These are phyloP conservation scores for Dusona sp. DNA, from an alignment of 2,888 invertebrate species.

Conservation along the genomic window DNA sequence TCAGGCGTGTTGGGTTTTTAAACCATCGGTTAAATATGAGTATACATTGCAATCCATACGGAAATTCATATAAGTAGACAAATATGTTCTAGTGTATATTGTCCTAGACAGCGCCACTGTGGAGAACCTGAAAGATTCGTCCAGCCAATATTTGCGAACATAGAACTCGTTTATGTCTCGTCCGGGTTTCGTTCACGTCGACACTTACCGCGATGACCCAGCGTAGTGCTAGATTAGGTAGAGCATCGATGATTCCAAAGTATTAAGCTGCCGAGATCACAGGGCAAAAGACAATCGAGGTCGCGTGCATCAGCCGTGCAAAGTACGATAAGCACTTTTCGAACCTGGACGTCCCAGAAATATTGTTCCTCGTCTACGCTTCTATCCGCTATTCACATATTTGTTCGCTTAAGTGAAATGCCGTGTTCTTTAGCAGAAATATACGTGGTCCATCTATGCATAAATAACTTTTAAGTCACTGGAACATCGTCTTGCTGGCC, in stretches of 20 bases:
- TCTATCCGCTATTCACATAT: conserved; percentile 76
- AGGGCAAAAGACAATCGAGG: conserved; percentile 45
- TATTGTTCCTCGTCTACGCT: conserved; percentile 47
- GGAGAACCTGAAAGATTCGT: not conserved
- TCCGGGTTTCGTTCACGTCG: not conserved
- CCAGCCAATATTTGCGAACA: conserved; percentile 47
- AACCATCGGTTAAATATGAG: not conserved
- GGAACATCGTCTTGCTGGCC: conserved; percentile 31
- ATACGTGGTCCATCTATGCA: conserved; percentile 2
- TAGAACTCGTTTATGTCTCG: conserved; percentile 1
- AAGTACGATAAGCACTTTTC: conserved; percentile 28
- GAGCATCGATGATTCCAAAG: conserved; percentile 24
- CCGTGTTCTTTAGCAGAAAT: conserved; percentile 72
- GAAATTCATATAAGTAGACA: not conserved
- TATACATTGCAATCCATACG: not conserved
- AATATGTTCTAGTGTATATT: not conserved
- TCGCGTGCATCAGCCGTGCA: conserved; percentile 16
- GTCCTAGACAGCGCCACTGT: conserved; percentile 12
- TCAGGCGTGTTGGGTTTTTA: not conserved
- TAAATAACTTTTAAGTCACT: conserved; percentile 17
- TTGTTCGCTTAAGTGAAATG: conserved; percentile 79
- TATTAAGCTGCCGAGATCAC: conserved; percentile 26
- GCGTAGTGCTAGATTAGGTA: conserved; percentile 56
- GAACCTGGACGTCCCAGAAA: conserved; percentile 30
- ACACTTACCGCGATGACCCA: conserved; percentile 26